A percentile compares a stretch with the other conserved stretches of the same genome.
Evolutionary conservation across 2,888 invertebrate genomes (phyloP).

Genomic region (Eremobia ochroleuca): DNA sequence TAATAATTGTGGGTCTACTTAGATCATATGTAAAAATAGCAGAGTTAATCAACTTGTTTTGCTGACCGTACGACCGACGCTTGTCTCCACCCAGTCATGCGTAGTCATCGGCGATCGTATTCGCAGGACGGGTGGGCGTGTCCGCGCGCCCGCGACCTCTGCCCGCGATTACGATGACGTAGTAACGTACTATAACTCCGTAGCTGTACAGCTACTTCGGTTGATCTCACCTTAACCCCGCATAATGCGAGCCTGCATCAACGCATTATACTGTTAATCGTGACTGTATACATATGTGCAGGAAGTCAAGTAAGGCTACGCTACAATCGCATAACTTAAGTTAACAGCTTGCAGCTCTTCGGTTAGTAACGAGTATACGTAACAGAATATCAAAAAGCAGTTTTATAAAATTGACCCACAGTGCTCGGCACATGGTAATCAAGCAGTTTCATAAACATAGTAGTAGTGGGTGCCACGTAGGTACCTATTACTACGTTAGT

Average conservation of each 20-base stretch:
- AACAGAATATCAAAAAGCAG: neutral
- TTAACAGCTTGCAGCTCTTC: neutral
- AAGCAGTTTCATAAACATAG: neutral
- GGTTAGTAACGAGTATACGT: neutral
- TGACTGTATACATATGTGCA: neutral
- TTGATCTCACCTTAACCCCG: slow-evolving; percentile 53
- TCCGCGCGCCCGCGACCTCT: slow-evolving; percentile 30
- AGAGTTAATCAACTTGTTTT: neutral
- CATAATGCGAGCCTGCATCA: slow-evolving; percentile 38
- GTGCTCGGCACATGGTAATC: neutral
- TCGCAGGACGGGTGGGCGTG: slow-evolving; percentile 52
- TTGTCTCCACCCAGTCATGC: slow-evolving; percentile 20
- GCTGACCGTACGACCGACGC: neutral
- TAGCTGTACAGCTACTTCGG: neutral
- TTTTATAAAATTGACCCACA: neutral
- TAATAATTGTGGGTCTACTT: neutral
- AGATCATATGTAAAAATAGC: neutral
- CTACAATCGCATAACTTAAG: neutral
- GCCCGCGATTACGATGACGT: slow-evolving; percentile 45
- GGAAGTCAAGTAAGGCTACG: neutral
- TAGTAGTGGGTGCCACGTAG: neutral
- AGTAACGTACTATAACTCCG: neutral
- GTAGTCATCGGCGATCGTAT: slow-evolving; percentile 40
- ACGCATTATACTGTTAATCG: slow-evolving; percentile 18
- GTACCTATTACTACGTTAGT: neutral